A percentile compares a stretch with the other conserved stretches of the same genome.
Evolutionary conservation across 1,140 invertebrate genomes (phyloP).

Genomic region (Gonioctena quinquepunctata): DNA sequence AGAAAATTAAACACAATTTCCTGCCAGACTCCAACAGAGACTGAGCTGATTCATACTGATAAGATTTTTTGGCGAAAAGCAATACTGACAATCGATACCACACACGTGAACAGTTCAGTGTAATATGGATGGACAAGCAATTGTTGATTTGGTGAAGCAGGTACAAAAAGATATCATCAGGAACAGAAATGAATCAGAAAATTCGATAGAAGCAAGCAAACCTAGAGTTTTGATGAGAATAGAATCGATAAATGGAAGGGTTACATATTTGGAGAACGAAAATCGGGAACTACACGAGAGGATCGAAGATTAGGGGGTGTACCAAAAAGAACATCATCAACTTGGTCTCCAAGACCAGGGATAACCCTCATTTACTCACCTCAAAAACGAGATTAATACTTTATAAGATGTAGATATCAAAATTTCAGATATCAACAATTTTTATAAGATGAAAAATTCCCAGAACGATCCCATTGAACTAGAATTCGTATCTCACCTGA

Average conservation of each 20-base stretch:
- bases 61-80: background rate
- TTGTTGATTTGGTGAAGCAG: background rate
- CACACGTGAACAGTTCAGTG: background rate
- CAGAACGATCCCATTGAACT: background rate
- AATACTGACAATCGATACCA: background rate
- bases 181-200: background rate
- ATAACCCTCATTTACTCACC: no score
- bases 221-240: background rate
- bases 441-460: background rate
- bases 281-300: background rate
- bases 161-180: background rate
- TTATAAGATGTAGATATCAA: background rate
- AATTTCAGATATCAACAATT: background rate
- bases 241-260: background rate
- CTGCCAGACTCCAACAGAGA: background rate
- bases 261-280: no score
- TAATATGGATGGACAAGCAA: background rate
- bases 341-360: background rate
- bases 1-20: background rate
- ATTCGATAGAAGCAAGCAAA: background rate
- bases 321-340: background rate
- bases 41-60: background rate
- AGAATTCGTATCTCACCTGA: background rate
- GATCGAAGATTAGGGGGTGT: background rate
- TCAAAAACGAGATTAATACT: background rate